Evolutionary conservation across 2,888 invertebrate genomes (phyloP).

Genomic region (Xestia rhomboidea): DNA sequence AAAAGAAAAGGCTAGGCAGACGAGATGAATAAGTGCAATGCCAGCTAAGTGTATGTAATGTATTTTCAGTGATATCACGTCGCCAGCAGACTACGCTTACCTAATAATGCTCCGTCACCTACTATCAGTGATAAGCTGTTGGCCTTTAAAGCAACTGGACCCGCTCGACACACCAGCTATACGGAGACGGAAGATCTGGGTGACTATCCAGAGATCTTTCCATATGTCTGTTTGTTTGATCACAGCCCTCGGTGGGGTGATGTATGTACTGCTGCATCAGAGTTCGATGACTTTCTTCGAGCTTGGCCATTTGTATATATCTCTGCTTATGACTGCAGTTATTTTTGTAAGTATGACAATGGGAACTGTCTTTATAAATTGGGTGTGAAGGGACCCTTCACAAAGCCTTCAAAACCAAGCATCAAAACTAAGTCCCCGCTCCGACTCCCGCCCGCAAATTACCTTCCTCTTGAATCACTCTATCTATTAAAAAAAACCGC

Average conservation of each 20-base stretch:
- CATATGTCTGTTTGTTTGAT: background rate
- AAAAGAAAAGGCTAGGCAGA: too few species aligned
- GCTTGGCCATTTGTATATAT: constrained; percentile 37
- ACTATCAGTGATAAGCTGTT: constrained; percentile 21
- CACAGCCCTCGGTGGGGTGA: fast-evolving
- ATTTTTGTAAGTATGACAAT: constrained; percentile 30
- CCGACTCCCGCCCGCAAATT: too few species aligned
- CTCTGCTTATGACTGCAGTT: background rate
- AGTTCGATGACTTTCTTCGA: constrained; percentile 31
- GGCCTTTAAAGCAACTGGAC: constrained; percentile 24
- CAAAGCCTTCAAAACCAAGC: background rate
- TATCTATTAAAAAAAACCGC: too few species aligned
- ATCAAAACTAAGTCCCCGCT: background rate
- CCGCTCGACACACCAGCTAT: background rate
- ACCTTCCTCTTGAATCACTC: too few species aligned
- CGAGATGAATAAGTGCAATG: too few species aligned
- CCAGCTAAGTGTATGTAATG: background rate
- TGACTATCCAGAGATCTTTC: constrained; percentile 4
- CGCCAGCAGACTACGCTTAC: constrained; percentile 18
- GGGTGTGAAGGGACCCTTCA: background rate
- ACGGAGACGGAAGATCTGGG: constrained; percentile 27
- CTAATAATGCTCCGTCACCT: constrained; percentile 28
- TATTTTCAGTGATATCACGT: constrained; percentile 12
- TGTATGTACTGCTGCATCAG: constrained; percentile 4
- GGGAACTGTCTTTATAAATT: too few species aligned